Percentiles rank a stretch among this genome's conserved stretches.
phyloP scores from a whole-genome alignment of 2,797 vertebrate species.

The Mus minutoides region DNA sequence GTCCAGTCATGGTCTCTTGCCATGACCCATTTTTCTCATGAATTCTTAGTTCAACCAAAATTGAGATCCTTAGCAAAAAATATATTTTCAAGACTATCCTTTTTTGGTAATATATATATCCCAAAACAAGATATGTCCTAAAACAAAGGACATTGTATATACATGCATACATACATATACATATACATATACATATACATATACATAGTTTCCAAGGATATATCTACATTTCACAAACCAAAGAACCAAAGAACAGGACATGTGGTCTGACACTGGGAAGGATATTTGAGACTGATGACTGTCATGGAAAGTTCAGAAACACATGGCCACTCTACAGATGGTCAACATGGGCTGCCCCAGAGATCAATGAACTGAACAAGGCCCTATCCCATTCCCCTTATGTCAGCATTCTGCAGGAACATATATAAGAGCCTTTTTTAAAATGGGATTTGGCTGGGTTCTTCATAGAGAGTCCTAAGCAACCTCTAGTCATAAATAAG shows the following conservation, averaged over 20 bases:
- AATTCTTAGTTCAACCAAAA: neutral
- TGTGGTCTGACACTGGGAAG: slow-evolving; percentile 40
- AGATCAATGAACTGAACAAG: neutral
- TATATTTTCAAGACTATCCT: neutral
- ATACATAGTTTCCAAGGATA: neutral
- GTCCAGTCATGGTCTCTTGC: slow-evolving; percentile 19
- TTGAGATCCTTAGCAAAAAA: slow-evolving; percentile 42
- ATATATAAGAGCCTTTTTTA: neutral
- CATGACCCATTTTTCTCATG: slow-evolving; percentile 37
- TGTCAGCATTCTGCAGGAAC: neutral
- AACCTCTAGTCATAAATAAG: slow-evolving; percentile 17
- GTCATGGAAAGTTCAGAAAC: slow-evolving; percentile 36
- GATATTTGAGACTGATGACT: slow-evolving; percentile 58
- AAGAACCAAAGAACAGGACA: neutral
- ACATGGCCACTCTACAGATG: neutral
- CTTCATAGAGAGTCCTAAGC: neutral
- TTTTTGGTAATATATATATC: too few species aligned
- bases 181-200: neutral
- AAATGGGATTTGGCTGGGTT: neutral
- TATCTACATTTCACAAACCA: neutral
- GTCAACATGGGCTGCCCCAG: slow-evolving; percentile 52
- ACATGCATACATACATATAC: too few species aligned
- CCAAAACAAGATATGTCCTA: neutral
- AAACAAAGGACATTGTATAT: too few species aligned
- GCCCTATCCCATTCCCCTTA: neutral